These are phyloP conservation scores for Zosterops lateralis DNA, from an alignment of 2,113 vertebrate genomes.

Conservation along the genomic window DNA sequence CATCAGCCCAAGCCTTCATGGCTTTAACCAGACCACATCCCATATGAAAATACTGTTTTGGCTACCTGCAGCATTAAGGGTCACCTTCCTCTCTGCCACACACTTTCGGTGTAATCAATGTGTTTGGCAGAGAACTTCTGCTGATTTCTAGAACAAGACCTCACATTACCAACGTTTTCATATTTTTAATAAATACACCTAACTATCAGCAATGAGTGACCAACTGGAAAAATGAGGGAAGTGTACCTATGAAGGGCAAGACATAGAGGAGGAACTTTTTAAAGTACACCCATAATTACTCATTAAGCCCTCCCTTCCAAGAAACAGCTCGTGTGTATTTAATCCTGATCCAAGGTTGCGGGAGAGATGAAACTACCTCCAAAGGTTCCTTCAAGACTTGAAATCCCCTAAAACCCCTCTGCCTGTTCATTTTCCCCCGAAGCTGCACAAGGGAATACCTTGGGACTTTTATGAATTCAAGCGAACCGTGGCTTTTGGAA, in stretches of 20 bases:
- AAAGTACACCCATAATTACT: rapidly evolving
- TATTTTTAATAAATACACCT: background rate
- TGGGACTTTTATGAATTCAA: rapidly evolving
- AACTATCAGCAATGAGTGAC: rapidly evolving
- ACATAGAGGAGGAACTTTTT: rapidly evolving
- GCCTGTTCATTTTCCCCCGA: rapidly evolving
- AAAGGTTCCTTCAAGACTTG: background rate
- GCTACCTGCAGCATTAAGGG: rapidly evolving
- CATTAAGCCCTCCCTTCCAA: background rate
- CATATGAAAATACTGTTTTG: background rate
- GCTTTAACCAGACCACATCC: background rate
- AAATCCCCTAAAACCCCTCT: rapidly evolving
- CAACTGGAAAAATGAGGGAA: rapidly evolving
- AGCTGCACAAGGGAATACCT: background rate
- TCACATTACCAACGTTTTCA: rapidly evolving
- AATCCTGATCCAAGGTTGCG: rapidly evolving
- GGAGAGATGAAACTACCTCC: background rate
- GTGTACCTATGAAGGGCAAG: background rate
- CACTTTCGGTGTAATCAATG: background rate
- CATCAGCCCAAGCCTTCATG: rapidly evolving
- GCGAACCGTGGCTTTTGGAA: background rate
- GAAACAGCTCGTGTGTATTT: background rate
- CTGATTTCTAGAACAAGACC: background rate
- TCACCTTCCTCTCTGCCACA: background rate
- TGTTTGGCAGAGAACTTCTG: background rate